These are phyloP conservation scores for Euzetes globulus DNA, from an alignment of 2,888 invertebrate genomes.

Conservation along the genomic window DNA sequence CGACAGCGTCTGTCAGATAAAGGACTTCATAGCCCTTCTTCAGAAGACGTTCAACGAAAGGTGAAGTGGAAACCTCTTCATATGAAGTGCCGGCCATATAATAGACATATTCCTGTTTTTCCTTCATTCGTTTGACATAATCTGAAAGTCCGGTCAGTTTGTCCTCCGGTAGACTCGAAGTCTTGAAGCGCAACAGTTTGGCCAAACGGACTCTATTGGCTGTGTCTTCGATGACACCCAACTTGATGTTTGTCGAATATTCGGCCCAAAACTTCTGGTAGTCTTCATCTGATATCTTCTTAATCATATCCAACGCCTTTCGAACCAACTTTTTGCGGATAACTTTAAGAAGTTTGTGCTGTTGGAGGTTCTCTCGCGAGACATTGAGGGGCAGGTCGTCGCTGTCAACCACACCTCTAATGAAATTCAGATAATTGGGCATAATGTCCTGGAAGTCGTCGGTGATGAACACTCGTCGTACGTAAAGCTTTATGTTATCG, in stretches of 20 bases:
- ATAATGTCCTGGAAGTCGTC: slow-evolving; percentile 99
- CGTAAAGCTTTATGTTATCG: slow-evolving; percentile 97
- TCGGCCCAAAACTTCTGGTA: slow-evolving; percentile 99
- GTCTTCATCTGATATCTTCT: slow-evolving; percentile 92
- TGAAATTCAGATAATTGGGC: slow-evolving; percentile 92
- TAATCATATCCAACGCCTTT: slow-evolving; percentile 92
- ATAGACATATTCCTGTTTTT: slow-evolving; percentile 86
- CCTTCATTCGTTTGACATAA: slow-evolving; percentile 90
- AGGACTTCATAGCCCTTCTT: slow-evolving; percentile 92
- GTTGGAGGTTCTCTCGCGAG: slow-evolving; percentile 98
- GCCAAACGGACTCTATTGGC: too few species aligned
- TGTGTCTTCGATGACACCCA: too few species aligned
- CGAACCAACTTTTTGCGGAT: slow-evolving; percentile 98
- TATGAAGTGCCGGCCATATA: slow-evolving; percentile 86
- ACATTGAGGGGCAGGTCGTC: slow-evolving; percentile 98
- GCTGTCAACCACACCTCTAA: slow-evolving; percentile 96
- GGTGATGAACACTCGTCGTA: slow-evolving; percentile 98
- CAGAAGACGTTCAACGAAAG: slow-evolving; percentile 88
- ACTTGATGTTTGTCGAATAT: too few species aligned
- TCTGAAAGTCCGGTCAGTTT: slow-evolving; percentile 66
- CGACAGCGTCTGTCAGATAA: slow-evolving; percentile 89
- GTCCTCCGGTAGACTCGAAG: slow-evolving; percentile 61
- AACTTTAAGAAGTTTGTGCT: slow-evolving; percentile 97
- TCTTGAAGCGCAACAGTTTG: slow-evolving; percentile 82
- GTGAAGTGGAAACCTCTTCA: slow-evolving; percentile 65